Conservation (phyloP, 2,113 vertebrate species). For the Pogonocichla stellata region DNA sequence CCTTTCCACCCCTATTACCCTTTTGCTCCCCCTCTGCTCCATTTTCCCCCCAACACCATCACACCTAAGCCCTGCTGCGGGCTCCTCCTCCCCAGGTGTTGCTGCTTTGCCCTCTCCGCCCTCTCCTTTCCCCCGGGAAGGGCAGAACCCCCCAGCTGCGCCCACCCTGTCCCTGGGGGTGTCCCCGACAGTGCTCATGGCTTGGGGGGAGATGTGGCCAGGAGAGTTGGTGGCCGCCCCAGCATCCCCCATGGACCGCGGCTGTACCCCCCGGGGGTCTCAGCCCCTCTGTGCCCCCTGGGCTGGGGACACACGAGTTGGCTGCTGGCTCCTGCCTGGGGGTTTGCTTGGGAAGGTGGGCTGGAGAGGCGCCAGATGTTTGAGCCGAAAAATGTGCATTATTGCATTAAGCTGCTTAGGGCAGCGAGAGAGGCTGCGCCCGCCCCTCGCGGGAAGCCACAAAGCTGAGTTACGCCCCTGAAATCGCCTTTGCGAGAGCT, state of each 20-base stretch:
- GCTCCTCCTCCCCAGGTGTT: background rate
- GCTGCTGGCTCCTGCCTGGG: rapidly evolving
- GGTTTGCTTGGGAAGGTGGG: background rate
- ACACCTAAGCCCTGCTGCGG: rapidly evolving
- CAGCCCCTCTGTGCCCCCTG: background rate
- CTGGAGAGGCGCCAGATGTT: background rate
- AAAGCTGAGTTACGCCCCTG: background rate
- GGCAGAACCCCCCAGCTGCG: rapidly evolving
- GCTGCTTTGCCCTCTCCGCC: rapidly evolving
- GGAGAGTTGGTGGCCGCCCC: too few species aligned
- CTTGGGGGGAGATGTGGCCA: rapidly evolving
- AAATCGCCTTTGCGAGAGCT: constrained; percentile 22
- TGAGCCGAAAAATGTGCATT: background rate
- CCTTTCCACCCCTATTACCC: background rate
- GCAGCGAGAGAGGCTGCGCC: background rate
- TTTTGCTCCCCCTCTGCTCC: background rate
- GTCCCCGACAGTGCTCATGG: rapidly evolving
- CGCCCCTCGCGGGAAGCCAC: background rate
- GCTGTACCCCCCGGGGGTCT: background rate
- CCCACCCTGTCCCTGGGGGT: rapidly evolving
- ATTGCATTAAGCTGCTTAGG: background rate
- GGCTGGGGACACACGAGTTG: too few species aligned
- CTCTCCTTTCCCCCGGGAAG: rapidly evolving
- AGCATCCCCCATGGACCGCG: rapidly evolving
- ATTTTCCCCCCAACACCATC: rapidly evolving